A percentile compares a stretch with the other conserved stretches of the same genome.
These are phyloP conservation scores for Pseudopleuronectes americanus DNA, from an alignment of 2,797 vertebrate species.

Conservation along the genomic window DNA sequence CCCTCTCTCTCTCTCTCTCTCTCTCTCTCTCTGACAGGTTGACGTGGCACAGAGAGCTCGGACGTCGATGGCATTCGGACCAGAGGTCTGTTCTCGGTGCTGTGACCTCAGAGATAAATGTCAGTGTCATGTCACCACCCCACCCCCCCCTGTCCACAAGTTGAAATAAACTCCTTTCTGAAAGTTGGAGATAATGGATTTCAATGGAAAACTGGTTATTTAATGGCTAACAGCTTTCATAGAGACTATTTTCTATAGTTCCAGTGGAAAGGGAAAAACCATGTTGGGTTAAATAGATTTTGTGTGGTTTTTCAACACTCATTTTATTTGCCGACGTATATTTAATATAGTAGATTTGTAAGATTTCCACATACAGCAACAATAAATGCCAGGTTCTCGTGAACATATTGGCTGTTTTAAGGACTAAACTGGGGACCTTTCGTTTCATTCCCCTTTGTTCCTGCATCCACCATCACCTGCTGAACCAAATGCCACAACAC, in stretches of 20 bases:
- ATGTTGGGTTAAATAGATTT: too few relatives aligned
- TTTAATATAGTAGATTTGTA: neutral
- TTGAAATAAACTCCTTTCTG: conserved; percentile 48
- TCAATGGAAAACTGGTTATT: too few relatives aligned
- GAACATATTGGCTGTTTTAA: neutral
- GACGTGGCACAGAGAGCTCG: conserved; percentile 62
- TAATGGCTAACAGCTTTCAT: neutral
- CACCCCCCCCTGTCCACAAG: conserved; percentile 22
- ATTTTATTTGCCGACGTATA: too few relatives aligned
- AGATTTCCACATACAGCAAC: neutral
- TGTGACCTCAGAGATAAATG: conserved; percentile 69
- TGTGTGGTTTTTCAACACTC: too few relatives aligned
- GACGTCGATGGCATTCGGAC: conserved; percentile 58
- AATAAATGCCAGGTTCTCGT: neutral
- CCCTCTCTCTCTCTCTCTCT: conserved; percentile 44
- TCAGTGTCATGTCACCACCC: conserved; percentile 52
- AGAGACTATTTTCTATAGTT: neutral
- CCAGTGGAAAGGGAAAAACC: neutral
- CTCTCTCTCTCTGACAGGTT: conserved; percentile 65
- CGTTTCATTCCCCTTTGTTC: neutral
- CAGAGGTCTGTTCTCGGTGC: conserved; percentile 61
- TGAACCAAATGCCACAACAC: neutral
- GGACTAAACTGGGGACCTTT: neutral
- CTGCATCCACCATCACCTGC: neutral
- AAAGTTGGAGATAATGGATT: too few relatives aligned